Evolutionary conservation across 64 coral and sea anemone genomes (phyloP).

Genomic region (Montipora efflorescens): DNA sequence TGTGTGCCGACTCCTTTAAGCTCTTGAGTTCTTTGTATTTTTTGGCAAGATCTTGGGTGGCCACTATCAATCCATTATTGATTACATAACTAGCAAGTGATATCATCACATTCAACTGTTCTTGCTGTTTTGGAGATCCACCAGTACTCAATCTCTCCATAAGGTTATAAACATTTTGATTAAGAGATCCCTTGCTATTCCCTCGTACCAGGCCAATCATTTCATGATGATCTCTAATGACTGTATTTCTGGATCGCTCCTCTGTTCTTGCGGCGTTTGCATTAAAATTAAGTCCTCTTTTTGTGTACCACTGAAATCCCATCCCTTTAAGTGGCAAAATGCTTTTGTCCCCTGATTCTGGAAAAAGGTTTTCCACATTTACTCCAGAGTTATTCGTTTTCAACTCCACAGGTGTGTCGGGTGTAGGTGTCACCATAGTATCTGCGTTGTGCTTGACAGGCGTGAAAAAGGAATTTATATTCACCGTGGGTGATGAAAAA

Average conservation of each 20-base stretch:
- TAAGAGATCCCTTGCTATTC: constrained; percentile 7
- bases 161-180: constrained; percentile 25
- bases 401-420: not conserved
- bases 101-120: constrained; percentile 53
- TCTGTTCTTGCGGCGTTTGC: constrained; percentile 32
- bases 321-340: constrained; percentile 56
- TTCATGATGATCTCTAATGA: constrained; percentile 13
- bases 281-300: constrained; percentile 30
- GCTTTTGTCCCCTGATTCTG: not conserved
- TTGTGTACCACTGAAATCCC: constrained; percentile 54
- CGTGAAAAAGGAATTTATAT: not conserved
- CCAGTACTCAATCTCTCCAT: constrained; percentile 20
- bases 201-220: not conserved
- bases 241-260: not conserved
- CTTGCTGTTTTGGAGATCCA: constrained; percentile 42
- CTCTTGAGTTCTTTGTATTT: constrained; percentile 58
- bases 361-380: not conserved
- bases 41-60: constrained; percentile 52
- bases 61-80: constrained; percentile 58
- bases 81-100: constrained; percentile 56
- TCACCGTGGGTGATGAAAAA: not conserved
- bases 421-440: not conserved
- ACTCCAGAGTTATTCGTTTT: constrained; percentile 8
- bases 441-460: not conserved
- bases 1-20: not conserved